Percentiles rank a stretch among this genome's conserved stretches.
Evolutionary conservation across 2,113 vertebrate species (phyloP).

Genomic region (Ptychochromis oligacanthus): DNA sequence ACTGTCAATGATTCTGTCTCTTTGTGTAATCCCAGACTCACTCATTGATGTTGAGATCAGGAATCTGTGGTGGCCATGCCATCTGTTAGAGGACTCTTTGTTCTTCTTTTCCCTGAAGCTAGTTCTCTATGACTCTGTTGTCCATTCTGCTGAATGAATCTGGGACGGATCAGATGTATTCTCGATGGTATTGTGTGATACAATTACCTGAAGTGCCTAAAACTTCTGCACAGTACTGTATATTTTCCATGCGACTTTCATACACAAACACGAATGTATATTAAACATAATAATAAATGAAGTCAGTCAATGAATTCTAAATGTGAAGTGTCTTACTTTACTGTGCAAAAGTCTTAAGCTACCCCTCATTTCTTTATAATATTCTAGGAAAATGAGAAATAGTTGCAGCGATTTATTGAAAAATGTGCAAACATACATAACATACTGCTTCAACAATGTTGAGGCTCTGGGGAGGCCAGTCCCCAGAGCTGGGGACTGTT

Average conservation of each 20-base stretch:
- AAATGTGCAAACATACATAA: too few relatives aligned
- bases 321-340: too few relatives aligned
- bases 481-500: too few relatives aligned
- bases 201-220: background rate
- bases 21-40: background rate
- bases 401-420: too few relatives aligned
- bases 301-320: background rate
- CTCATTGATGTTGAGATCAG: background rate
- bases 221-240: background rate
- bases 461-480: too few relatives aligned
- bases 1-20: background rate
- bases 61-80: background rate
- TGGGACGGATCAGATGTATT: slow-evolving; percentile 1
- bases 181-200: background rate
- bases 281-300: background rate
- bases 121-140: background rate
- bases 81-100: background rate
- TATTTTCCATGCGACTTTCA: too few relatives aligned
- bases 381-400: too few relatives aligned
- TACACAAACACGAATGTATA: too few relatives aligned
- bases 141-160: background rate
- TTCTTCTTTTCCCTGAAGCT: background rate
- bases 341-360: too few relatives aligned
- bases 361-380: too few relatives aligned
- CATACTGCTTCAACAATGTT: too few relatives aligned